Base-by-base conservation (phyloP, 2,113 vertebrate genomes). In the Clarias magur region DNA sequence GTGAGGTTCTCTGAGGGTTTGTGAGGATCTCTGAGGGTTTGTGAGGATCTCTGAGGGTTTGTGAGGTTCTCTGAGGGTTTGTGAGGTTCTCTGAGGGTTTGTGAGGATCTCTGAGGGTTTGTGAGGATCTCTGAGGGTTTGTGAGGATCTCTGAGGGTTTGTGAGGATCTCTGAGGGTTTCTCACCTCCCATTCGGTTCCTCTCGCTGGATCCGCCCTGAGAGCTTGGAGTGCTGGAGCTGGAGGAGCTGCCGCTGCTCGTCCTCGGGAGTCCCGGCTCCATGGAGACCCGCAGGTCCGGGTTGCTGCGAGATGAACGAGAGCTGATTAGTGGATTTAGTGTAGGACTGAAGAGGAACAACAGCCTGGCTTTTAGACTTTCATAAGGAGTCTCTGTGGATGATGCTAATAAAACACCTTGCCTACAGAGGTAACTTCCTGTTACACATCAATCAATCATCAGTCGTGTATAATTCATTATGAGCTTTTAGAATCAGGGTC, bases 211-310 rank as follows among this genome's bases (percentile, higher is more conserved):
- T 4, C 98, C 97, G 0, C 96, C 97, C 86, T 99, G 97, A 82
- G 98, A 99, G 91, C 97, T 98, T 13, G 98, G 97, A 23, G 96
- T 99, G 95, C 97, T 98, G 92, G 98, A 99, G 92, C 97, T 99
- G 94, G 98, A 99, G 53, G 98, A 98, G 89, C 97, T 99, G 92
- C 97, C 97, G 0, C 98, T 99, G 95, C 97, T 99, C 63, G 96
- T 97, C 93, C 97, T 96, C 94, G 98, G 98, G 90, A 99, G 91
- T 2, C 96, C 95, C 53, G 95, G 96, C 68, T 99, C 98, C 93
- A 97, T 90, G 85, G 97, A 86, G 23, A 97, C 89, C 88, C 97
- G 94, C 93, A 99, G 95, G 94, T 99, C 98, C 0, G 98, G 98
- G 93, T 99, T 99, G 94, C 98, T 99, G 85, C 8, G 48, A 87